Evolutionary conservation across 2,113 vertebrate species (phyloP).

Genomic region (Acanthisitta chloris): DNA sequence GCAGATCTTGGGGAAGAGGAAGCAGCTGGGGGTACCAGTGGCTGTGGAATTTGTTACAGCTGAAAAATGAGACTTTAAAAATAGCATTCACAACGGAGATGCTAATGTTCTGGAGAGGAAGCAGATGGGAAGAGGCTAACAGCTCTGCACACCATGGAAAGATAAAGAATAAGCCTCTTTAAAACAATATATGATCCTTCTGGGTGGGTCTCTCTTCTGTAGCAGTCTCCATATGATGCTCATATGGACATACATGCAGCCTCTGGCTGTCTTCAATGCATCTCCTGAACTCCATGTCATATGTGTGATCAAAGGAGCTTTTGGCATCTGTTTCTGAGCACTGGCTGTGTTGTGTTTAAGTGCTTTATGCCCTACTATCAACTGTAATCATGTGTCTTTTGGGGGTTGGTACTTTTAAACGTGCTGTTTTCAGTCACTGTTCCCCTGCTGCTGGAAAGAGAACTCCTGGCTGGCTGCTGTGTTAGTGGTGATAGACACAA

Average conservation of each 20-base stretch:
- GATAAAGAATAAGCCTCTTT: background rate
- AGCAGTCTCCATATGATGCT: background rate
- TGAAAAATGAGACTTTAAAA: constrained; percentile 8
- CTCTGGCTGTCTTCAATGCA: background rate
- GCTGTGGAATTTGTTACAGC: background rate
- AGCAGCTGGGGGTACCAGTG: background rate
- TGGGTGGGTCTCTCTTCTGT: background rate
- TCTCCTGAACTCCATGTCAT: background rate
- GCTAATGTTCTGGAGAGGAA: background rate
- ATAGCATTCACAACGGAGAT: too few relatives aligned
- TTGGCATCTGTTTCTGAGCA: background rate
- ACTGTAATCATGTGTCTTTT: background rate
- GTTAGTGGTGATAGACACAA: background rate
- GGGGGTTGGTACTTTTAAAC: background rate
- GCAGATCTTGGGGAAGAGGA: background rate
- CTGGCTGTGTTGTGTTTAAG: background rate
- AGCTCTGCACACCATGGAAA: background rate
- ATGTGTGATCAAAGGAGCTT: background rate
- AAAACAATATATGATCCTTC: background rate
- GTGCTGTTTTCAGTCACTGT: background rate
- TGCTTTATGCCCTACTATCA: background rate
- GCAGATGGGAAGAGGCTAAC: background rate
- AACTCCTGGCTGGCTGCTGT: background rate
- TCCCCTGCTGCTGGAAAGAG: background rate
- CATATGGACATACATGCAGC: accelerated